These are phyloP conservation scores for Corvus moneduloides DNA, from an alignment of 2,113 vertebrate species.

Conservation along the genomic window DNA sequence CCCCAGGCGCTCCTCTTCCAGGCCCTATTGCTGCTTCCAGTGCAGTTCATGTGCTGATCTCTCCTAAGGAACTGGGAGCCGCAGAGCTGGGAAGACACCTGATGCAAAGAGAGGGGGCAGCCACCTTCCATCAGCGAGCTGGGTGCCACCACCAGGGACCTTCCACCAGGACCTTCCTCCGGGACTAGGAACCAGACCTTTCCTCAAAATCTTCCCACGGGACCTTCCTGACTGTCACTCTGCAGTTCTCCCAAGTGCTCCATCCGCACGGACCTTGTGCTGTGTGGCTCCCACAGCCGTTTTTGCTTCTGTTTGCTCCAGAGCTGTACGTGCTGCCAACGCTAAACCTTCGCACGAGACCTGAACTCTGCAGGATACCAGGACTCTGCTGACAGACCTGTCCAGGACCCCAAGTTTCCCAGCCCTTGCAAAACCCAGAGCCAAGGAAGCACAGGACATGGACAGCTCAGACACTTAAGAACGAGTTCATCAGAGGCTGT, in stretches of 20 bases:
- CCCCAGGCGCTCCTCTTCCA: not conserved
- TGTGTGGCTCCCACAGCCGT: rapidly evolving
- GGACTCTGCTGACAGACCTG: not conserved
- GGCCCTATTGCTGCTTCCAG: not conserved
- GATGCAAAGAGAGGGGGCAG: not conserved
- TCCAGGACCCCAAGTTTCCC: too few relatives aligned
- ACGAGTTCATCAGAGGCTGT: not conserved
- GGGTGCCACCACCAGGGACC: not conserved
- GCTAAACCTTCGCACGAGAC: not conserved
- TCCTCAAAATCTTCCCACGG: not conserved
- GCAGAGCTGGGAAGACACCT: not conserved
- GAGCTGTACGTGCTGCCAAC: rapidly evolving
- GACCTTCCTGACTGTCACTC: not conserved
- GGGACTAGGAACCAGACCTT: not conserved
- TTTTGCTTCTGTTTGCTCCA: not conserved
- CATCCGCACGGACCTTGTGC: rapidly evolving
- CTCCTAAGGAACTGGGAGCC: not conserved
- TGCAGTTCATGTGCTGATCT: not conserved
- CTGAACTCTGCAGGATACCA: not conserved
- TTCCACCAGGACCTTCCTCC: not conserved
- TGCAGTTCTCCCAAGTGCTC: not conserved
- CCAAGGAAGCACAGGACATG: not conserved
- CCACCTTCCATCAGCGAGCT: not conserved
- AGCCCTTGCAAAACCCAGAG: not conserved
- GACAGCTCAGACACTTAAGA: not conserved